Base-by-base conservation (phyloP, 1,140 invertebrate species). In the Drosophila simulans region DNA sequence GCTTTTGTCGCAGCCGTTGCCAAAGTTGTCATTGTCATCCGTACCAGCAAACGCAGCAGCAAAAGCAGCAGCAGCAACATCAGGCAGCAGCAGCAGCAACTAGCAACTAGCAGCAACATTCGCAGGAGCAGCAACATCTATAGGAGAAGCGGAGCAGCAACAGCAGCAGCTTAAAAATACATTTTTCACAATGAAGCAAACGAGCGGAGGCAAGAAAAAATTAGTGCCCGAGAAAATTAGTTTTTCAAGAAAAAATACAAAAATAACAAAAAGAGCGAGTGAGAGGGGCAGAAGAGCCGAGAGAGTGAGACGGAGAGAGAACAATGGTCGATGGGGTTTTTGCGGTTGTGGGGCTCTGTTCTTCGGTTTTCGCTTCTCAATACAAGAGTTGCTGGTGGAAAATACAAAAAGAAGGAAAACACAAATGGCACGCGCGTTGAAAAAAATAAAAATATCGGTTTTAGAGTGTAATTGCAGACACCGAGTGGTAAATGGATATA, bases 131-230 rank as follows among this genome's bases (percentile, higher is more conserved):
- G 55, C 48, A 80, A 48, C 43, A 74, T 46, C 48, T 51, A 54
- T 55, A 73, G 70, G 55, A 58, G 48, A 66, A 66, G 62, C 71
- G 60, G 53, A 76, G 71, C 66, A 74, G 71, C 62, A 78, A 1
- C 13, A 79, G 65, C 72, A 75, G 63, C 62, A 88, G 84, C 84
- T 89, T 88, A 89, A 90, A 89, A 89, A 90, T 89, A 84, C 84
- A 90, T 89, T 89, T 63, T 89, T 89, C 85, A 89, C 80, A 90
- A 89, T 88, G 83, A 88, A 88, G 65, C 79, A 89, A 88, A 63
- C 75, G 69, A 85, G 76, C 75, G 84, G 77, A 86, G 84, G 82
- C 82, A 85, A 88, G 84, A 2, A 81, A 81, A 70, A 71, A 71
- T 66, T 66, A 70, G 65, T 71, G 65, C 66, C 43, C 54, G 52